Evolutionary conservation across 2,797 vertebrate species (phyloP).

Genomic region (Characodon lateralis): DNA sequence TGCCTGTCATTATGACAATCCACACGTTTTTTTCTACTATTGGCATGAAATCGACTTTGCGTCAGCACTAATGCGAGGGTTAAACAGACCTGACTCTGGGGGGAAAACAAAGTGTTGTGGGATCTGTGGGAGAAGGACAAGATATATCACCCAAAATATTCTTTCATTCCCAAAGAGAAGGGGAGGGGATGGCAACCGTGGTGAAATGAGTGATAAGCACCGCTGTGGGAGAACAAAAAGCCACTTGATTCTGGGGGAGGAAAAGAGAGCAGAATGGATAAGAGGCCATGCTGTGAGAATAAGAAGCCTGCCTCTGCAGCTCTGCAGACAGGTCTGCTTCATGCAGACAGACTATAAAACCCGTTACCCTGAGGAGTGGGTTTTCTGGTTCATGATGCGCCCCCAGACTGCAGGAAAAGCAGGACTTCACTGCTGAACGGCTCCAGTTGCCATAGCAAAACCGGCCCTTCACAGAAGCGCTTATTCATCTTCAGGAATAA

Average conservation of each 20-base stretch:
- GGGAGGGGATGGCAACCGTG: conserved; percentile 43
- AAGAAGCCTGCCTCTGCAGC: conserved; percentile 50
- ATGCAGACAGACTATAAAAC: conserved; percentile 43
- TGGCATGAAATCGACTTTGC: conserved; percentile 33
- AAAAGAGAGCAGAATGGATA: conserved; percentile 50
- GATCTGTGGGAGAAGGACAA: conserved; percentile 41
- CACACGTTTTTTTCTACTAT: conserved; percentile 26
- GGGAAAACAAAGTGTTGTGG: conserved; percentile 28
- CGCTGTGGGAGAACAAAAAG: conserved; percentile 74
- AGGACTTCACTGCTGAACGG: conserved; percentile 31
- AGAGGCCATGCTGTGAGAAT: conserved; percentile 53
- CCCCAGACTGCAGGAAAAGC: conserved; percentile 26
- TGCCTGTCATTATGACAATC: conserved; percentile 43
- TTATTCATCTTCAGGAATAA: conserved; percentile 44
- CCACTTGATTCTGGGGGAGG: conserved; percentile 70
- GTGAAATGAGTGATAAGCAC: conserved; percentile 75
- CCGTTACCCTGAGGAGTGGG: conserved; percentile 28
- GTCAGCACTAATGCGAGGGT: conserved; percentile 14
- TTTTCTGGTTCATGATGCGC: conserved; percentile 37
- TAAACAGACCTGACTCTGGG: conserved; percentile 20
- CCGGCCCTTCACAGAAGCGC: not conserved
- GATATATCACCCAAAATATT: conserved; percentile 54
- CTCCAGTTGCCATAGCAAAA: conserved; percentile 61
- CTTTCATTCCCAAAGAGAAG: conserved; percentile 52
- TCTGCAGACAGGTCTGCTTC: conserved; percentile 46